Evolutionary conservation across 2,888 invertebrate genomes (phyloP), one percentile per base, ranked within the genome.

Genomic region (Diplolepis rosae): DNA sequence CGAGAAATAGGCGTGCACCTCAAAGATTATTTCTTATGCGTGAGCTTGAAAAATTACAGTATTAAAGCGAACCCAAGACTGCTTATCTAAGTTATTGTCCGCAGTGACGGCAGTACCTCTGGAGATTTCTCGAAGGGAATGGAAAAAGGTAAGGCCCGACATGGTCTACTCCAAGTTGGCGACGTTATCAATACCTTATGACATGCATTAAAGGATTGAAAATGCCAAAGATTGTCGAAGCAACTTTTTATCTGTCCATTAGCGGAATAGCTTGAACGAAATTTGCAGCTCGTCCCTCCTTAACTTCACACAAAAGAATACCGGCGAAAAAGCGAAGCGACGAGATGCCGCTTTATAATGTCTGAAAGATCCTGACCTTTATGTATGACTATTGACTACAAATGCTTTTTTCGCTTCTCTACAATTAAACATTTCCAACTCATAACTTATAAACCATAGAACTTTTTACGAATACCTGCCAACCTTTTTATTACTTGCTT

Each of bases 81-180:
- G 74, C 77, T 83, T 84, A 82, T 84, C 82, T 81, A 82, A 84
- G 79, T 84, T 83, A 84, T 84, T 80, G 82, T 83, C 72, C 78
- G n/a, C n/a, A 65, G 69, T n/a, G 72, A 72, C 70, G 76, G 78
- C 77, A 79, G 74, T 82, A 77, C 79, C 78, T 75, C 72, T 54
- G 71, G 74, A 79, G 79, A 80, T 80, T 78, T 72, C 39, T 71
- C 74, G 68, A 72, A 73, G 76, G 71, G 73, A 75, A 79, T 75
- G 74, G 72, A 68, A 71, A 69, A 70, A 52, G 66, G 68, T 61
- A 51, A 28, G 71, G 74, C 70, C 56, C 70, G 35, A 27, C 50
- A 50, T 42, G 30, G 56, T 70, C 54, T 51, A 27, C 56, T 27
- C 69, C 28, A 71, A 69, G 71, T 66, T 66, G 71, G 71, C 68